Evolutionary conservation across 2,797 vertebrate species (phyloP), one percentile per base, ranked within the genome.

Genomic region (Uromys caudimaculatus): DNA sequence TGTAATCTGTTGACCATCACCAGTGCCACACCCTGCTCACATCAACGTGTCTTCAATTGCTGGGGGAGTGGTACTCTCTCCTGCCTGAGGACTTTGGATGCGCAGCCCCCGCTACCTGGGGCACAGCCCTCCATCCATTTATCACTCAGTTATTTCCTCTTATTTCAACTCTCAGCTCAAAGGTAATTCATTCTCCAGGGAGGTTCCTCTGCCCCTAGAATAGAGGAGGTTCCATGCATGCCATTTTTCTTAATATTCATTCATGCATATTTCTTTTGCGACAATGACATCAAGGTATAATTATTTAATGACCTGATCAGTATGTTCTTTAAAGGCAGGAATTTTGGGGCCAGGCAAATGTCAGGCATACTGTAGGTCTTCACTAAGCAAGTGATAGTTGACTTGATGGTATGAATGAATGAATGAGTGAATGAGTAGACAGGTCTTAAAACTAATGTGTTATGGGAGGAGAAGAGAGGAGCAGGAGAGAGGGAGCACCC

Each of bases 141-240:
- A 58, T 89, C 41, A 94, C 38, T 12, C n/a, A 67, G n/a, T 38
- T 64, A 64, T 93, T 78, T 92, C 11, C 24, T 69, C 56, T 44
- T 88, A 79, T 77, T 82, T 76, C 58, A 76, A 64, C 4, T 95
- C 23, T 87, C 29, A 75, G 29, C 67, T 89, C 77, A 54, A 60
- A 89, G 38, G 73, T 29, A 44, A 35, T 54, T 71, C 35, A 24
- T 73, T 90, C 27, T 78, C 27, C 21, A 60, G 52, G 58, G 19
- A 90, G 64, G 38, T 88, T 89, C 90, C 87, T 83, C 60, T 92
- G n/a, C 77, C 16, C 50, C 54, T 17, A 50, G 21, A 93, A 79
- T 23, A 52, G 27, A 90, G 77, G 47, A 77, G 76, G 35, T 41
- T 83, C 23, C 3, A 58, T 10, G 1, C 10, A 41, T 3, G 6